Percentiles rank a stretch among this genome's conserved stretches.
phyloP scores from a whole-genome alignment of 2,888 invertebrate species.

The Torymus texanus region DNA sequence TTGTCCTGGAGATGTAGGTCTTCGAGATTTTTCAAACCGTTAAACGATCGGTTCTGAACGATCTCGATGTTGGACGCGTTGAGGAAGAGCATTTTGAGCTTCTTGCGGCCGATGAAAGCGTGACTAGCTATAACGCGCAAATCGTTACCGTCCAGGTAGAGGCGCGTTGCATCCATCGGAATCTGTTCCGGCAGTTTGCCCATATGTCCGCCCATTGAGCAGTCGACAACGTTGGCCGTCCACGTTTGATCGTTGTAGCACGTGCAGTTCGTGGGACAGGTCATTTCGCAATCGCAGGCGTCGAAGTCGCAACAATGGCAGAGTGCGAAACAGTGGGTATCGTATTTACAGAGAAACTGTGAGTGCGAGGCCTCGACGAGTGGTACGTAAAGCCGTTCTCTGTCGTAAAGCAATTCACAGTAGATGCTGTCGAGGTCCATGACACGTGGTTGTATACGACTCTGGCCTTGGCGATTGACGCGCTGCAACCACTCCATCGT shows the following conservation, averaged over 20 bases:
- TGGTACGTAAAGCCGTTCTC: conserved; percentile 84
- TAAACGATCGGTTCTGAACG: conserved; percentile 89
- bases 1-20: conserved; percentile 86
- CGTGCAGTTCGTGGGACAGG: conserved; percentile 90
- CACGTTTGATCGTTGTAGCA: conserved; percentile 93
- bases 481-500: conserved; percentile 94
- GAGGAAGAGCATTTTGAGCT: conserved; percentile 84
- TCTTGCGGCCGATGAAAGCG: conserved; percentile 90
- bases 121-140: conserved; percentile 86
- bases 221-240: conserved; percentile 91
- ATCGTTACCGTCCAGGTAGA: conserved; percentile 90
- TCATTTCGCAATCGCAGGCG: conserved; percentile 95
- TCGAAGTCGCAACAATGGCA: conserved; percentile 95
- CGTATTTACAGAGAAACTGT: conserved; percentile 90
- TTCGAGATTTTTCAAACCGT: conserved; percentile 87
- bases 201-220: conserved; percentile 83
- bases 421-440: conserved; percentile 89
- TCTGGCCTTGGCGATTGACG: conserved; percentile 84
- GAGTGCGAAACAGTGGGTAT: conserved; percentile 88
- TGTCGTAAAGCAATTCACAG: conserved; percentile 87
- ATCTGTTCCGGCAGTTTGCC: conserved; percentile 86
- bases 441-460: conserved; percentile 87
- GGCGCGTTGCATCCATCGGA: conserved; percentile 93
- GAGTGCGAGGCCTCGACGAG: conserved; percentile 87
- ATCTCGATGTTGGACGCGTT: conserved; percentile 87